phyloP scores from a whole-genome alignment of 2,888 invertebrate species.

The Melanostoma scalare region DNA sequence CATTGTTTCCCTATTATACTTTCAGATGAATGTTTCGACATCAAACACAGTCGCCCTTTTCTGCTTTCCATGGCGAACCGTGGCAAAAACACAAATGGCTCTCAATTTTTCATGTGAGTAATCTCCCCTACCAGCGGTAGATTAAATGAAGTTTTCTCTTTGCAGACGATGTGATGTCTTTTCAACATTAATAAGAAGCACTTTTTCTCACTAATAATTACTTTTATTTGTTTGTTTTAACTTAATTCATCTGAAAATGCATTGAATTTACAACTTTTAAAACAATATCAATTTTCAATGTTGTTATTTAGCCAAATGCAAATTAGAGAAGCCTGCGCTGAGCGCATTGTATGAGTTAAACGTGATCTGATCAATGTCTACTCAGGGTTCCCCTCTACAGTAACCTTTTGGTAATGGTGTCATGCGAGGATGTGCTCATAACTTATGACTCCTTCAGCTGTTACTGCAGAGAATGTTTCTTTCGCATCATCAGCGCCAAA shows the following conservation, averaged over 20 bases:
- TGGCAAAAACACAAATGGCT: constrained; percentile 98
- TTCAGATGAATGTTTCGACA: constrained; percentile 95
- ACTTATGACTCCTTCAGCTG: constrained; percentile 53
- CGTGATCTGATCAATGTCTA: constrained; percentile 34
- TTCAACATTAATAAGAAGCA: constrained; percentile 10
- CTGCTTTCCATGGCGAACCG: constrained; percentile 99
- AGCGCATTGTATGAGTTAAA: constrained; percentile 42
- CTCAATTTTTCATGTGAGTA: constrained; percentile 99
- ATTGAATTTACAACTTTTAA: constrained; percentile 63
- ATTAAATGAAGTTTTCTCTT: constrained; percentile 60
- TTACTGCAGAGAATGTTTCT: constrained; percentile 41
- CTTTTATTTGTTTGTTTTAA: constrained; percentile 20
- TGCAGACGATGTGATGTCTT: constrained; percentile 42
- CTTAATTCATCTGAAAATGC: constrained; percentile 55
- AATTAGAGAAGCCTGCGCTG: constrained; percentile 60
- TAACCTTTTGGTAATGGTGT: constrained; percentile 41
- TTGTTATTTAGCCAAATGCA: constrained; percentile 69
- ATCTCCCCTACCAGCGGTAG: constrained; percentile 4
- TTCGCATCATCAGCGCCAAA: constrained; percentile 39
- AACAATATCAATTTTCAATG: constrained; percentile 71
- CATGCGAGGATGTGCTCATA: constrained; percentile 49
- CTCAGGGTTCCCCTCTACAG: constrained; percentile 35
- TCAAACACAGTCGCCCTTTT: constrained; percentile 94
- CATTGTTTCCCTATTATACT: constrained; percentile 74
- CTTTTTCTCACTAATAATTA: constrained; percentile 12